These are phyloP conservation scores for Corapipo altera DNA, from an alignment of 2,113 vertebrate species.

Conservation along the genomic window DNA sequence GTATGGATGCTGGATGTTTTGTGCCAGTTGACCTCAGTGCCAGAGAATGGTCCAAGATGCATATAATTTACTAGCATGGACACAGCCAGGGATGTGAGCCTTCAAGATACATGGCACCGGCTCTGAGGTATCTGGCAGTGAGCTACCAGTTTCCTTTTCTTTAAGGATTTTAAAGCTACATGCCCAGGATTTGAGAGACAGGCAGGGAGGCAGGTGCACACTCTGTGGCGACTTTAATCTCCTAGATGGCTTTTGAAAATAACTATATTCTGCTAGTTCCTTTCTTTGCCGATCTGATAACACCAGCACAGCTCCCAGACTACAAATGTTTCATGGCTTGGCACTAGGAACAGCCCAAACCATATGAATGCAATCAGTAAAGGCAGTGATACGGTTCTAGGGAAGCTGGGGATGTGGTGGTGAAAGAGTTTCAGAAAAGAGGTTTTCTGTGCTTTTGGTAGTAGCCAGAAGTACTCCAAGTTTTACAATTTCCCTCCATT, in stretches of 20 bases:
- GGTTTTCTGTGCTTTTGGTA: accelerated
- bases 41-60: neutral
- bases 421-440: neutral
- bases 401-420: neutral
- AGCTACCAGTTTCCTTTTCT: constrained; percentile 1
- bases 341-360: neutral
- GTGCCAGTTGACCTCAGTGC: neutral
- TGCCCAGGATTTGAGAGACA: neutral
- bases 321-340: neutral
- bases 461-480: neutral
- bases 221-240: neutral
- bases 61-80: neutral
- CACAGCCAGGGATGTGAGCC: neutral
- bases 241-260: neutral
- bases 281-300: neutral
- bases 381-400: neutral
- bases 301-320: neutral
- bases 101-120: neutral
- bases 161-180: constrained; percentile 25
- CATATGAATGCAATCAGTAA: accelerated
- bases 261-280: neutral
- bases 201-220: neutral
- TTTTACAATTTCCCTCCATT: neutral
- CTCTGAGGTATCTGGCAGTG: neutral
- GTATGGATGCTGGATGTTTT: neutral